Evolutionary conservation across 1,140 invertebrate genomes (phyloP).

Genomic region (Aleiodes sp.): DNA sequence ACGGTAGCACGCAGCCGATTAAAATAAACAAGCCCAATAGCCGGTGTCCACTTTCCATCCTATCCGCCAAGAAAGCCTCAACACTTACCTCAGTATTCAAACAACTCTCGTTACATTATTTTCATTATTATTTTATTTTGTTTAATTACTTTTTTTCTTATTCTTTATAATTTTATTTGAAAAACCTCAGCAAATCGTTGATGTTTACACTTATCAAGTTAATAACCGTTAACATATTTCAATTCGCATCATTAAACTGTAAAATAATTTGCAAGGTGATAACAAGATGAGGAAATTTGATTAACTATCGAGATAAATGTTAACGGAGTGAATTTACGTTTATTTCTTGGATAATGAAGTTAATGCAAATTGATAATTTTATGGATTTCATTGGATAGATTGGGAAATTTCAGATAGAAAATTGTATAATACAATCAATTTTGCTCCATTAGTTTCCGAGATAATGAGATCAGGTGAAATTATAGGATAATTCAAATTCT

Average conservation of each 20-base stretch:
- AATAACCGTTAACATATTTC: constrained; percentile 1
- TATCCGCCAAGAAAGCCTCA: constrained; percentile 20
- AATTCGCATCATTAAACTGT: not conserved
- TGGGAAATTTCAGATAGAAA: no score
- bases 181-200: not conserved
- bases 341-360: not conserved
- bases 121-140: no score
- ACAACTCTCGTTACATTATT: not conserved
- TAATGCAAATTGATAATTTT: not conserved
- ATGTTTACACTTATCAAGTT: not conserved
- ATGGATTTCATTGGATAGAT: no score
- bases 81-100: not conserved
- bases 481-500: no score
- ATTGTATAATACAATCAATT: no score
- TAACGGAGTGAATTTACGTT: not conserved
- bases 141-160: no score
- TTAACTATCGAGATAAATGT: not conserved
- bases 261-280: not conserved
- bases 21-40: constrained; percentile 55
- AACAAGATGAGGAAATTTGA: not conserved
- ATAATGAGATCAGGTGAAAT: no score
- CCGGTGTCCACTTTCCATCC: constrained; percentile 21
- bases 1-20: constrained; percentile 40
- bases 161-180: not conserved
- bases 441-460: no score